Evolutionary conservation across 1,140 invertebrate genomes (phyloP).

Genomic region (Apis dorsata): DNA sequence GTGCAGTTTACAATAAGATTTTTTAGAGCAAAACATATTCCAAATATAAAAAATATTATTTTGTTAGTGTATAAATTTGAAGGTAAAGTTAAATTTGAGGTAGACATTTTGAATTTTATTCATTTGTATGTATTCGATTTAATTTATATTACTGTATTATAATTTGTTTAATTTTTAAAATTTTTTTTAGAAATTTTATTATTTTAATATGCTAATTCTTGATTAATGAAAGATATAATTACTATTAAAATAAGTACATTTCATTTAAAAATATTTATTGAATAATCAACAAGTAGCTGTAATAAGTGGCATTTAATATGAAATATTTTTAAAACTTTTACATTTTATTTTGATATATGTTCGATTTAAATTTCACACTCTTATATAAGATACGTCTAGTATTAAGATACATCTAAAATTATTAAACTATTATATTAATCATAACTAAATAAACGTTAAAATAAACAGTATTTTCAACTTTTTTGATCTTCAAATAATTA

Average conservation of each 20-base stretch:
- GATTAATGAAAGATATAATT: background rate
- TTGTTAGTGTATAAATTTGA: background rate
- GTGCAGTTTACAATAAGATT: background rate
- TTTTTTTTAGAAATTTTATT: background rate
- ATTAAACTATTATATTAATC: background rate
- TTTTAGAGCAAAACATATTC: background rate
- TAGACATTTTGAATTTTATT: background rate
- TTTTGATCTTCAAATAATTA: background rate
- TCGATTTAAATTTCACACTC: no score
- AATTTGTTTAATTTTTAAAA: background rate
- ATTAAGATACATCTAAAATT: no score
- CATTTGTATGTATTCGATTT: background rate
- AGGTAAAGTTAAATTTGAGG: background rate
- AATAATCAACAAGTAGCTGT: conserved; percentile 20
- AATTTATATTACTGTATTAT: background rate
- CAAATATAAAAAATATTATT: background rate
- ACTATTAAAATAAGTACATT: background rate
- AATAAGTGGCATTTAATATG: background rate
- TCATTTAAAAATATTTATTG: background rate
- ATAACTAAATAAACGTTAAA: background rate
- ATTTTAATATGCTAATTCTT: background rate
- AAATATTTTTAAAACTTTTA: no score
- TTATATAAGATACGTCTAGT: no score
- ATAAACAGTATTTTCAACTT: background rate
- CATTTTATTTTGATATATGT: background rate